These are phyloP conservation scores for Hetaerina titia DNA, from an alignment of 2,888 invertebrate species.

Conservation along the genomic window DNA sequence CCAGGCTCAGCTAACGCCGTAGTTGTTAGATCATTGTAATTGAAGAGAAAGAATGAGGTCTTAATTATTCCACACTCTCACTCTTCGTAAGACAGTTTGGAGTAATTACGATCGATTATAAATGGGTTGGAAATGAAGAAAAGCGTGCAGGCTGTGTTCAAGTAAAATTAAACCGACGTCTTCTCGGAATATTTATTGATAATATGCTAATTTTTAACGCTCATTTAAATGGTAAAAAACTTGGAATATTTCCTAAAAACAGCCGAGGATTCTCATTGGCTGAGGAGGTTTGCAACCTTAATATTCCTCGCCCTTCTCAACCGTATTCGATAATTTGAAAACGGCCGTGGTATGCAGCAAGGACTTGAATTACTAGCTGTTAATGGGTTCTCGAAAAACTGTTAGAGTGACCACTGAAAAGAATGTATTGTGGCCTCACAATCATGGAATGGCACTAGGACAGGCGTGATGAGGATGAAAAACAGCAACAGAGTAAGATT, in stretches of 20 bases:
- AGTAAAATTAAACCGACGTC: slow-evolving; percentile 15
- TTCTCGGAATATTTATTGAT: slow-evolving; percentile 33
- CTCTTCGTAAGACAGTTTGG: slow-evolving; percentile 3
- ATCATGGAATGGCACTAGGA: too few species aligned
- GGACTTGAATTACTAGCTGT: too few species aligned
- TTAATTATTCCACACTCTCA: slow-evolving; percentile 21
- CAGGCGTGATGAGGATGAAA: too few species aligned
- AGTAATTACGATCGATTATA: slow-evolving; percentile 19
- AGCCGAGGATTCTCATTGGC: not conserved
- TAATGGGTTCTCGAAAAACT: too few species aligned
- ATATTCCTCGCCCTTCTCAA: not conserved
- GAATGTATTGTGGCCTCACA: too few species aligned
- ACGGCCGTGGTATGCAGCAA: not conserved
- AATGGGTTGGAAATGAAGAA: slow-evolving; percentile 16
- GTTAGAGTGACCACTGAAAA: too few species aligned
- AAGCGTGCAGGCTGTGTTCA: not conserved
- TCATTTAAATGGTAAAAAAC: not conserved
- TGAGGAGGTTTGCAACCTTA: not conserved
- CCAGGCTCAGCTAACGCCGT: not conserved
- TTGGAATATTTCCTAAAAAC: not conserved
- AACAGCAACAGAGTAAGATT: too few species aligned
- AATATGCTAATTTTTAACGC: not conserved
- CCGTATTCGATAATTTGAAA: not conserved
- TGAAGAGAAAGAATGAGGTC: not conserved
- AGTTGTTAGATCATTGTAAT: slow-evolving; percentile 25